Evolutionary conservation across 2,113 vertebrate species (phyloP).

Genomic region (Cryptomyrus ogoouensis): DNA sequence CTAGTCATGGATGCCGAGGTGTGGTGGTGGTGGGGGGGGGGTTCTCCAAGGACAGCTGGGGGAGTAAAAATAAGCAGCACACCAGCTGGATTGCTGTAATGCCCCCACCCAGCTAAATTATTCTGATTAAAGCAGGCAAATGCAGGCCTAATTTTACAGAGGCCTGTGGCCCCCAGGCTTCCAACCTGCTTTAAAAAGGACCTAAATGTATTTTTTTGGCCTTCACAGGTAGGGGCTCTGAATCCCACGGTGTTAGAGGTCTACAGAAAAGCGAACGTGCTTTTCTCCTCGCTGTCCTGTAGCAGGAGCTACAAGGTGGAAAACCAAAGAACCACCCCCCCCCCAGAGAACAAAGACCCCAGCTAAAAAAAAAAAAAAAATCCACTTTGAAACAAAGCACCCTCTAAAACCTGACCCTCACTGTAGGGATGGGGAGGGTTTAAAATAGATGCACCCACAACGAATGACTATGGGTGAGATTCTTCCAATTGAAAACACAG

Average conservation of each 20-base stretch:
- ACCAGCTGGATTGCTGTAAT: conserved; percentile 55
- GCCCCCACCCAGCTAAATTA: conserved; percentile 26
- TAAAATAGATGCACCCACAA: neutral
- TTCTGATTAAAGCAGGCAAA: conserved; percentile 44
- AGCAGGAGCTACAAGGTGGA: neutral
- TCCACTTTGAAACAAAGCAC: neutral
- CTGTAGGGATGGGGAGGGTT: neutral
- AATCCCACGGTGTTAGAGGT: neutral
- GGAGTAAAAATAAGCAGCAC: conserved; percentile 62
- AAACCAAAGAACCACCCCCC: neutral
- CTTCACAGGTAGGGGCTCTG: neutral
- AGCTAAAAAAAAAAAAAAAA: neutral
- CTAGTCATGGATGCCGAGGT: conserved; percentile 29
- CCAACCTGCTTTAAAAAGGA: neutral
- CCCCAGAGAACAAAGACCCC: neutral
- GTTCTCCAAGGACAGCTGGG: conserved; percentile 57
- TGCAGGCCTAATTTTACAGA: conserved; percentile 31
- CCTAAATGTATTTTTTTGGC: neutral
- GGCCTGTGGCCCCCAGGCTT: neutral
- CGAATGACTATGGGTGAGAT: neutral
- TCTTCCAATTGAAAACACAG: neutral
- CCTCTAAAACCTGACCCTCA: neutral
- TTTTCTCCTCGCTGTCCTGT: neutral
- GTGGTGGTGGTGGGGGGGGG: neutral
- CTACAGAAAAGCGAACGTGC: neutral